Conservation (phyloP, 2,113 vertebrate species). For the Microtus richardsoni region DNA sequence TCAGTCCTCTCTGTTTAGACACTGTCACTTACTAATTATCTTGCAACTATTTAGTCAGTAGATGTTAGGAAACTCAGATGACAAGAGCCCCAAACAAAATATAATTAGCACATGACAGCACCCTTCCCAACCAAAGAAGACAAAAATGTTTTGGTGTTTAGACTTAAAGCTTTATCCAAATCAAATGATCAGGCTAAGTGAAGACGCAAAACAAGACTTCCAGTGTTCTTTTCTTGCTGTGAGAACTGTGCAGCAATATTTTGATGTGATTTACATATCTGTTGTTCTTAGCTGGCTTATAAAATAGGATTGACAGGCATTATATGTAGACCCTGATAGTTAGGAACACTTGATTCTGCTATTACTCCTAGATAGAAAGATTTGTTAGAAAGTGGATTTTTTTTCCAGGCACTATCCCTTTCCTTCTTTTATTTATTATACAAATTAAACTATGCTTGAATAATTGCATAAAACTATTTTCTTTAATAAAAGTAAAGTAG, state of each 20-base stretch:
- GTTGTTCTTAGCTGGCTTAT: slow-evolving; percentile 53
- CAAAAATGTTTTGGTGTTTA: slow-evolving; percentile 21
- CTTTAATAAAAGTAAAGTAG: slow-evolving; percentile 15
- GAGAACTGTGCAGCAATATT: slow-evolving; percentile 56
- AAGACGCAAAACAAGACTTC: slow-evolving; percentile 42
- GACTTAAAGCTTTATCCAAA: slow-evolving; percentile 13
- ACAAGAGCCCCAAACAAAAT: background rate
- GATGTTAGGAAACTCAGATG: background rate
- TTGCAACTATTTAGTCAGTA: background rate
- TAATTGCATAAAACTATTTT: slow-evolving; percentile 51
- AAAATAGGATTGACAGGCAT: slow-evolving; percentile 59
- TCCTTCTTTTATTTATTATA: slow-evolving; percentile 52
- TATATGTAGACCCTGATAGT: slow-evolving; percentile 50
- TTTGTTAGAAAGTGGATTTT: slow-evolving; percentile 47
- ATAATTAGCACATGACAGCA: background rate
- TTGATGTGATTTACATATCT: slow-evolving; percentile 54
- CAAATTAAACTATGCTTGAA: slow-evolving; percentile 59
- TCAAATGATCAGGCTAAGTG: slow-evolving; percentile 58
- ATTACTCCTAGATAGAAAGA: slow-evolving; percentile 36
- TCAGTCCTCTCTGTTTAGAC: background rate
- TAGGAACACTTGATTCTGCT: slow-evolving; percentile 40
- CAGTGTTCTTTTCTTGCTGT: slow-evolving; percentile 67
- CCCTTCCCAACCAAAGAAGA: background rate
- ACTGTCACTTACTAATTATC: slow-evolving; percentile 39
- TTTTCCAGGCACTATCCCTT: background rate